phyloP scores from a whole-genome alignment of 2,888 invertebrate genomes.

The Acanthopleura granulata region DNA sequence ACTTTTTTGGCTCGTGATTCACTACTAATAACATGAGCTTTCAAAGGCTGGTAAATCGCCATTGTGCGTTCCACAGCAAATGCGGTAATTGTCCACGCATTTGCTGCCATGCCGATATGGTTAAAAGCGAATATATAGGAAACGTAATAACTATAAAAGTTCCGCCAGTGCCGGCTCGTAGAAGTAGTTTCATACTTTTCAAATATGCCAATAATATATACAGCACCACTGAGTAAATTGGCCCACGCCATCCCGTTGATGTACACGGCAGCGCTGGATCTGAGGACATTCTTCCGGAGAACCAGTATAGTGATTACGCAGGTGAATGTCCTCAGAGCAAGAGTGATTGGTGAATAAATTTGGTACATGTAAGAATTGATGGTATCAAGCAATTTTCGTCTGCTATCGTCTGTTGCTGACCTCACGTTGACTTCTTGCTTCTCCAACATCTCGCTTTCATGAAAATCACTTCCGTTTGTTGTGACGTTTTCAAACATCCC shows the following conservation, averaged over 20 bases:
- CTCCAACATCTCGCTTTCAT: too few species aligned
- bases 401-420: too few species aligned
- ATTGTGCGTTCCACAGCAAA: not conserved
- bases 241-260: not conserved
- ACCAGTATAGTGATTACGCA: not conserved
- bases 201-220: not conserved
- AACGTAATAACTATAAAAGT: not conserved
- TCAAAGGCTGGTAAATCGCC: not conserved
- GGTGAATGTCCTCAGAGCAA: not conserved
- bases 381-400: too few species aligned
- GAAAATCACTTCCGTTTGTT: too few species aligned
- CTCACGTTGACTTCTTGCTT: too few species aligned
- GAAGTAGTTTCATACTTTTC: not conserved
- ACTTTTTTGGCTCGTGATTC: not conserved
- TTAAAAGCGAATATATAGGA: not conserved
- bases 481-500: too few species aligned
- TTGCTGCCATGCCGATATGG: not conserved
- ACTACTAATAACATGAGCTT: not conserved
- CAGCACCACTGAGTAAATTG: not conserved
- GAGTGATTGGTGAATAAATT: too few species aligned
- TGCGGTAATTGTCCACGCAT: not conserved
- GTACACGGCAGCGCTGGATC: not conserved
- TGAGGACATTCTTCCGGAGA: not conserved
- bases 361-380: too few species aligned
- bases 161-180: not conserved